Percentiles rank a stretch among this genome's conserved stretches.
Conservation (phyloP, 2,888 invertebrate species). For the Crocallis elinguaria region DNA sequence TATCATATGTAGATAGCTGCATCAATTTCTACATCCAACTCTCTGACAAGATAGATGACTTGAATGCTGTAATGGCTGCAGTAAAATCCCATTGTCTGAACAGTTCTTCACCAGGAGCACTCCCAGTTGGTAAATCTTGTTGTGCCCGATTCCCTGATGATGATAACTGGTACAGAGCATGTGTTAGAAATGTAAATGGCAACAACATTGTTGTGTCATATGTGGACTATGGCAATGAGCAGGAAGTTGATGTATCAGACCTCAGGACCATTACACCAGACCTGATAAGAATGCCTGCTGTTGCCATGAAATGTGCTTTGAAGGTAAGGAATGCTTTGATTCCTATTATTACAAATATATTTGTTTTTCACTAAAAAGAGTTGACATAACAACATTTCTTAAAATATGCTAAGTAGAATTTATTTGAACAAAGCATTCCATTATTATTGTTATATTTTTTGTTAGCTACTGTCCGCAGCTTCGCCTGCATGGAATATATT, state of each 20-base stretch:
- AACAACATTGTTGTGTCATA: constrained; percentile 90
- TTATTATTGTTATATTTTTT: too few relatives aligned
- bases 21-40: constrained; percentile 90
- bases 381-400: too few relatives aligned
- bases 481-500: too few relatives aligned
- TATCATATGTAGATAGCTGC: constrained; percentile 88
- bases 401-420: too few relatives aligned
- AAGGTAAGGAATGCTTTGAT: constrained; percentile 67
- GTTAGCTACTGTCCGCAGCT: too few relatives aligned
- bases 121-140: constrained; percentile 87
- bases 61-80: constrained; percentile 88
- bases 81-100: constrained; percentile 86
- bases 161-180: constrained; percentile 96
- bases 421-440: too few relatives aligned
- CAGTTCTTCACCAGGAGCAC: constrained; percentile 70
- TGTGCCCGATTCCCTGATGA: constrained; percentile 92
- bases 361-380: too few relatives aligned
- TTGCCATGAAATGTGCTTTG: constrained; percentile 91
- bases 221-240: constrained; percentile 98
- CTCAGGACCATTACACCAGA: constrained; percentile 87
- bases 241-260: constrained; percentile 86
- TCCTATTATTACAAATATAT: too few relatives aligned
- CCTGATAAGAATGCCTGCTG: constrained; percentile 87
- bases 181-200: constrained; percentile 86
- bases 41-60: constrained; percentile 83